Conservation (phyloP, 2,888 invertebrate species). For the Luffia ferchaultella region DNA sequence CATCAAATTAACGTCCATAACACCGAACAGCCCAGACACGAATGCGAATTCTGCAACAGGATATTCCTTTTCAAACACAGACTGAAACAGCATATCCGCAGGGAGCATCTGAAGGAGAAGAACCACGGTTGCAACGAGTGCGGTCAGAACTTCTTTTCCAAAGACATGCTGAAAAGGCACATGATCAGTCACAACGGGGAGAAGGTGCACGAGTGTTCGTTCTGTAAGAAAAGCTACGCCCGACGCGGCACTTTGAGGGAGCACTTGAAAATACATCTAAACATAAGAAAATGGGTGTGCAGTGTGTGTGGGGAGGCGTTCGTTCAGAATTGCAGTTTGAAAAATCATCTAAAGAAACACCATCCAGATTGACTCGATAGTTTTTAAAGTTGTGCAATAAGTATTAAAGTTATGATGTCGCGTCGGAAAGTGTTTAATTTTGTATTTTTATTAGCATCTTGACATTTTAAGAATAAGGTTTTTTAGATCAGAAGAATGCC, state of each 20-base stretch:
- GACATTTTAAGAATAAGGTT: too few species aligned
- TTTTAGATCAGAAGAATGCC: too few species aligned
- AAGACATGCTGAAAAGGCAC: constrained; percentile 2
- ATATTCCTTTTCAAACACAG: constrained; percentile 35
- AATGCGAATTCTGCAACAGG: constrained; percentile 29
- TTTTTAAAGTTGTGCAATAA: too few species aligned
- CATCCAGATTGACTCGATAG: too few species aligned
- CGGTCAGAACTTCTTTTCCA: constrained; percentile 6
- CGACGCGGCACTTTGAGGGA: constrained; percentile 24
- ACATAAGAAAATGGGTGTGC: constrained; percentile 36
- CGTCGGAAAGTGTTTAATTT: too few species aligned
- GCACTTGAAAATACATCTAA: constrained; percentile 47
- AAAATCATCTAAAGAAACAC: neutral
- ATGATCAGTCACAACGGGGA: constrained; percentile 3
- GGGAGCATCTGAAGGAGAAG: constrained; percentile 29
- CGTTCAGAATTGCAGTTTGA: neutral
- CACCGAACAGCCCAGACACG: constrained; percentile 28
- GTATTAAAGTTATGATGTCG: too few species aligned
- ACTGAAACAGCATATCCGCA: constrained; percentile 40
- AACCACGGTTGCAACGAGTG: constrained; percentile 10
- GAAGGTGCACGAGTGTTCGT: constrained; percentile 3
- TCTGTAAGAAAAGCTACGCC: constrained; percentile 28
- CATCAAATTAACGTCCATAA: constrained; percentile 34
- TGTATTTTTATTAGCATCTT: too few species aligned
- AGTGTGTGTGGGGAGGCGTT: neutral